phyloP scores from a whole-genome alignment of 2,888 invertebrate species.

The Pyrrhopygopsis socrates region DNA sequence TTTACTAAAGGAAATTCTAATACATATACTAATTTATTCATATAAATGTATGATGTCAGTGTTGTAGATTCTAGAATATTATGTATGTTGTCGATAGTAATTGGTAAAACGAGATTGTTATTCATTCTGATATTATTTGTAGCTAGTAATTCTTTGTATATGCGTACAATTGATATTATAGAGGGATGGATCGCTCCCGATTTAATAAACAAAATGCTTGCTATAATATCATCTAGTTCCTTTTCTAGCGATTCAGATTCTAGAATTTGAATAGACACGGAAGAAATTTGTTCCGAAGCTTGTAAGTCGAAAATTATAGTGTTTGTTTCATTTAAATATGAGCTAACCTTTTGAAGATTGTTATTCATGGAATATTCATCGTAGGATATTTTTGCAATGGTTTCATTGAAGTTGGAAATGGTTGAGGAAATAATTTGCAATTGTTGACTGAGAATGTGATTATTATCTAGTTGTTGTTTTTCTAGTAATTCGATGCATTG shows the following conservation, averaged over 20 bases:
- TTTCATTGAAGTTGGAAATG: background rate
- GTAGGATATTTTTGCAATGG: background rate
- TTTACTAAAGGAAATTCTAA: slow-evolving; percentile 7
- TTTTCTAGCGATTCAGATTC: slow-evolving; percentile 32
- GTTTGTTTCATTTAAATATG: background rate
- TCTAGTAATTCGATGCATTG: slow-evolving; percentile 9
- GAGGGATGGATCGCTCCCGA: slow-evolving; percentile 46
- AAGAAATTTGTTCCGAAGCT: slow-evolving; percentile 11
- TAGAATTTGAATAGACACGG: slow-evolving; percentile 7
- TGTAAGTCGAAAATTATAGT: background rate
- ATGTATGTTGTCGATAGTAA: background rate
- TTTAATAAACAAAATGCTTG: slow-evolving; percentile 35
- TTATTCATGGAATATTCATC: background rate
- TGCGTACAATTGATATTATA: slow-evolving; percentile 32
- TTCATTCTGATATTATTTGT: background rate
- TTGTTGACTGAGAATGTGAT: background rate
- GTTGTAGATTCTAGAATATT: background rate
- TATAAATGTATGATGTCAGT: background rate
- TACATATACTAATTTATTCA: slow-evolving; percentile 22
- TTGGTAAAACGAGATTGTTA: background rate
- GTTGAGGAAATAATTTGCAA: slow-evolving; percentile 4
- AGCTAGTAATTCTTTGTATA: slow-evolving; percentile 6
- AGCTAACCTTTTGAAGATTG: background rate
- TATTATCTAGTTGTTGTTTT: background rate
- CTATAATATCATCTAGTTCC: slow-evolving; percentile 31